These are phyloP conservation scores for Volucella zonaria DNA, from an alignment of 2,888 invertebrate genomes.

Conservation along the genomic window DNA sequence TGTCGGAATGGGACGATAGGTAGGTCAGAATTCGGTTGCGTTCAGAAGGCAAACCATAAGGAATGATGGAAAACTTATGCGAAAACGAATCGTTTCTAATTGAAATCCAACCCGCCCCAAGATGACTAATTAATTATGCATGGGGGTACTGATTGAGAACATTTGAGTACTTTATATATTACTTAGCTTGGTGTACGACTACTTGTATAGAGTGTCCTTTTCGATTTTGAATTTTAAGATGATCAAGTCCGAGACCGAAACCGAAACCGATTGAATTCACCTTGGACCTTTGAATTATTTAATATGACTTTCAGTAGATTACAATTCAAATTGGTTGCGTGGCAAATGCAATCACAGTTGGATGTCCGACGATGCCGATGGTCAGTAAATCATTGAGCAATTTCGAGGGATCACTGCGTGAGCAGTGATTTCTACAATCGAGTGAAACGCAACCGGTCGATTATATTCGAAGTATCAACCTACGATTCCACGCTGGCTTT, in stretches of 20 bases:
- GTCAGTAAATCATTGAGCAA: constrained; percentile 57
- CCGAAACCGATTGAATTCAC: background rate
- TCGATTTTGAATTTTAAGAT: constrained; percentile 30
- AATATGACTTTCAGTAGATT: background rate
- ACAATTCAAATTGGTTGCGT: background rate
- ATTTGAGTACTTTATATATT: constrained; percentile 3
- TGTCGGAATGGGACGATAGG: constrained; percentile 33
- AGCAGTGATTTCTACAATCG: constrained; percentile 27
- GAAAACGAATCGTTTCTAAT: constrained; percentile 46
- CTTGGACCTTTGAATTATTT: background rate
- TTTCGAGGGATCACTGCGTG: constrained; percentile 52
- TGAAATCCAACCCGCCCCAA: constrained; percentile 50
- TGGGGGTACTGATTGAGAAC: constrained; percentile 21
- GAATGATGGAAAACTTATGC: constrained; percentile 64
- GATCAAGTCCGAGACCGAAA: background rate
- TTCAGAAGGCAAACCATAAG: background rate
- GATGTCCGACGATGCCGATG: constrained; percentile 6
- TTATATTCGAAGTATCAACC: constrained; percentile 36
- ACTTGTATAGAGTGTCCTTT: constrained; percentile 3
- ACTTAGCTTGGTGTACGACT: background rate
- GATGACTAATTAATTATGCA: constrained; percentile 65
- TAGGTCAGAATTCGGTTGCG: constrained; percentile 32
- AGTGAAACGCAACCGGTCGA: constrained; percentile 1
- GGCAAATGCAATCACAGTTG: constrained; percentile 41
- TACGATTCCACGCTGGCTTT: constrained; percentile 53